Evolutionary conservation across 2,113 vertebrate genomes (phyloP).

Genomic region (Psophia crepitans): DNA sequence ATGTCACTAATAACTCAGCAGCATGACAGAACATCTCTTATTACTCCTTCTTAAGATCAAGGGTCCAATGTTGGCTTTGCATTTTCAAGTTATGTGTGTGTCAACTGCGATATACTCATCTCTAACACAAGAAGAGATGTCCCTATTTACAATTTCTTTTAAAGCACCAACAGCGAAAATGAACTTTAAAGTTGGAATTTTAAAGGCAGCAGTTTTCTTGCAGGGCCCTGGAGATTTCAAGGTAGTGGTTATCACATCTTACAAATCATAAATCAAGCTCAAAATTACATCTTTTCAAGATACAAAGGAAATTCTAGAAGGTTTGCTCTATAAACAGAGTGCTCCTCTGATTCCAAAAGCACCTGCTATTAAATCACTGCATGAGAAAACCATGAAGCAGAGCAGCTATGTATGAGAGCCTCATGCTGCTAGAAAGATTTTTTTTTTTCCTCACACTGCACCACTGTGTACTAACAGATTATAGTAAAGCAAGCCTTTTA

Average conservation of each 20-base stretch:
- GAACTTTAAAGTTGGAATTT: neutral
- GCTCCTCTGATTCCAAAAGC: neutral
- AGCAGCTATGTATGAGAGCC: neutral
- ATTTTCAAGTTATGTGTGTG: neutral
- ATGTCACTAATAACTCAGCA: neutral
- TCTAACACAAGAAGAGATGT: neutral
- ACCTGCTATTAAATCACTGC: neutral
- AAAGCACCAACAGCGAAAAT: neutral
- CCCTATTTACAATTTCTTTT: neutral
- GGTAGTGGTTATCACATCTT: neutral
- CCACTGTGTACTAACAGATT: neutral
- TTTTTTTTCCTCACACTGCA: neutral
- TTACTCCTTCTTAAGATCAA: neutral
- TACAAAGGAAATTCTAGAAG: neutral
- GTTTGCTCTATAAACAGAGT: neutral
- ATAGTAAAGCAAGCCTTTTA: neutral
- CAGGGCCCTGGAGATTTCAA: neutral
- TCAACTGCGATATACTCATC: neutral
- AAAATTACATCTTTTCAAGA: constrained; percentile 1
- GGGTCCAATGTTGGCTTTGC: neutral
- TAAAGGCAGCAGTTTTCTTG: neutral
- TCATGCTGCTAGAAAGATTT: neutral
- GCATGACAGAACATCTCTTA: neutral
- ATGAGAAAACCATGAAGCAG: neutral
- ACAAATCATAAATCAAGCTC: constrained; percentile 16